Base-by-base conservation (phyloP, 2,113 vertebrate species). In the Pyxicephalus adspersus region DNA sequence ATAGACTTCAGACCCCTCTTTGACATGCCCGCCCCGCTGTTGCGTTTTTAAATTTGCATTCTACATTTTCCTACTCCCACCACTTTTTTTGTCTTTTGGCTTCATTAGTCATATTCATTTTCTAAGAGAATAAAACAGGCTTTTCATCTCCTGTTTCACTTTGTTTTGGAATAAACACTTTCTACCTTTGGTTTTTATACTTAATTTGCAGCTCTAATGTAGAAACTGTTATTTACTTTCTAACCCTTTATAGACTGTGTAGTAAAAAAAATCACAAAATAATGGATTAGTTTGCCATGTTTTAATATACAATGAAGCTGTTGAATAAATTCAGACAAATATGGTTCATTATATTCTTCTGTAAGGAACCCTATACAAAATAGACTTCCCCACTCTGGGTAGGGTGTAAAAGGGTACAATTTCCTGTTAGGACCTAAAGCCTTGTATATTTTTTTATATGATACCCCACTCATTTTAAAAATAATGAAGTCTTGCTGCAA, bases 61-160 rank as follows among this genome's bases (percentile, higher is more conserved):
- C 31, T 28, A 31, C 51, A 64, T 65, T 81, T 55, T 66, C 23
- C 51, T 61, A 61, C 78, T 72, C 78, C 78, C 78, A 81, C 68
- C 18, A 64, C 57, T 4, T 64, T 52, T 63, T 81, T 29, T 81
- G 64, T 26, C 45, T 66, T 75, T 64, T 66, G 29, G 60, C 63
- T 64, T 81, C 68, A 72, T 81, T 81, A 81, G 67, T 73, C 58
- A 81, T 54, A 72, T 81, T 81, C 70, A 81, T 81, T 58, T 82
- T 61, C 50, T 28, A 38, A 28, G 51, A 50, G 71, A 66, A 66
- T 58, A 29, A 82, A 75, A 64, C 51, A 50, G 79, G 28, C 71
- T 34, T 82, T 82, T 82, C 80, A 75, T 82, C 70, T 82, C 51
- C 58, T 22, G 51, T 75, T 75, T 75, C 11, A 58, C 61, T 66